Evolutionary conservation across 2,888 invertebrate species (phyloP), one percentile per base, ranked within the genome.

Genomic region (Drosophila niveifrons): DNA sequence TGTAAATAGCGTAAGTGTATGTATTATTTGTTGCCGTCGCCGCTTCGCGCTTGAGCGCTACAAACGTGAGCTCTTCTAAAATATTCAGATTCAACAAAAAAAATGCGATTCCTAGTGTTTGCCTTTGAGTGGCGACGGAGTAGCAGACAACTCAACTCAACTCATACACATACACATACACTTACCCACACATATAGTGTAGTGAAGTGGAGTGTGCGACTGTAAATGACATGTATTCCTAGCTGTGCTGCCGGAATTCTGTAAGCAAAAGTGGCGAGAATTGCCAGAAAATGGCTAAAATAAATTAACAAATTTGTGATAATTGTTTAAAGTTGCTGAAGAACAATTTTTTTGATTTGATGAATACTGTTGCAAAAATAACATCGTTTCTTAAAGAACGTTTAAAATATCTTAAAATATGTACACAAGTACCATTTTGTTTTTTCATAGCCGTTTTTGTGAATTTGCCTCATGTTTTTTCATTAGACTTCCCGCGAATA

Each of bases 221-320:
- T 77, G 63, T 23, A 47, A 72, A 78, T 72, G 84, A 72, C 71
- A 66, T 78, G 71, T 78, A 69, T 66, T 78, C 75, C 62, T 66
- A 76, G 67, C 59, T 63, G 78, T 78, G n/a, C 36, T 36, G 36
- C 4, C 36, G n/a, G n/a, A 36, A 11, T 36, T 36, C n/a, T 11
- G 11, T 11, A 34, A 34, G 34, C 23, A 23, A 23, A 23, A 23
- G 23, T 23, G 23, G 23, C 23, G 23, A 23, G 6, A 23, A 23
- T 23, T 23, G 23, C 23, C 23, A 23, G 4, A 6, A 31, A 31
- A 31, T 10, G 9, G 31, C 31, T 31, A 31, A 31, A 23, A 23
- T 23, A 23, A 23, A 23, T 6, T 23, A 23, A 6, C 6, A 23
- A 23, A 23, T 23, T 6, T 1, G 23, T 23, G 23, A 23, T 23